These are phyloP conservation scores for Menidia beryllina DNA, from an alignment of 2,113 vertebrate species.

Conservation along the genomic window DNA sequence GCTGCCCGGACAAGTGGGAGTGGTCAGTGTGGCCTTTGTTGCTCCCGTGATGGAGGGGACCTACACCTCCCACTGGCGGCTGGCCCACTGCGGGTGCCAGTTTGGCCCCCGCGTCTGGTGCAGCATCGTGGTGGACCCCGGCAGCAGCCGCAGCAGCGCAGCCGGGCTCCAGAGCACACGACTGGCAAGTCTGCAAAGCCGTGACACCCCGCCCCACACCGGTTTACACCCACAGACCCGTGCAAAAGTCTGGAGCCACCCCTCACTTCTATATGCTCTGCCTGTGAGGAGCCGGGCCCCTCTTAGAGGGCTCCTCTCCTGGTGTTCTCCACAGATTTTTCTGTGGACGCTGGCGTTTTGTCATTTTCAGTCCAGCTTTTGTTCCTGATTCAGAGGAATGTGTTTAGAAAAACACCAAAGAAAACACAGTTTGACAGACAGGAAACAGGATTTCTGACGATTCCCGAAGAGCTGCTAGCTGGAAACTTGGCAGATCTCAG, in stretches of 20 bases:
- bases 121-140: constrained; percentile 93
- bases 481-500: background rate
- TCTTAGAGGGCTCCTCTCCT: background rate
- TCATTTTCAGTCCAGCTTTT: background rate
- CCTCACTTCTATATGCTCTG: background rate
- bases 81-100: constrained; percentile 94
- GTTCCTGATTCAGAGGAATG: background rate
- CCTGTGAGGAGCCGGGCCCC: background rate
- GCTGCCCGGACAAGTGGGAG: constrained; percentile 90
- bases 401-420: background rate
- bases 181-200: constrained; percentile 82
- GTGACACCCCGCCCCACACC: constrained; percentile 15
- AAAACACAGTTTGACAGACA: background rate
- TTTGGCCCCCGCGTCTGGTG: constrained; percentile 98
- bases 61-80: constrained; percentile 97
- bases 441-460: background rate
- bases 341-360: background rate
- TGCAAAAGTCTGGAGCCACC: background rate
- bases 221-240: background rate
- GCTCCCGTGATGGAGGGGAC: constrained; percentile 93
- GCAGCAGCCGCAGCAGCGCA: constrained; percentile 39
- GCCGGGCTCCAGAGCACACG: constrained; percentile 73
- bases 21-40: constrained; percentile 94
- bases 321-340: background rate
- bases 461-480: background rate